A percentile compares a stretch with the other conserved stretches of the same genome.
phyloP scores from a whole-genome alignment of 2,113 vertebrate species.

The Empidonax traillii region DNA sequence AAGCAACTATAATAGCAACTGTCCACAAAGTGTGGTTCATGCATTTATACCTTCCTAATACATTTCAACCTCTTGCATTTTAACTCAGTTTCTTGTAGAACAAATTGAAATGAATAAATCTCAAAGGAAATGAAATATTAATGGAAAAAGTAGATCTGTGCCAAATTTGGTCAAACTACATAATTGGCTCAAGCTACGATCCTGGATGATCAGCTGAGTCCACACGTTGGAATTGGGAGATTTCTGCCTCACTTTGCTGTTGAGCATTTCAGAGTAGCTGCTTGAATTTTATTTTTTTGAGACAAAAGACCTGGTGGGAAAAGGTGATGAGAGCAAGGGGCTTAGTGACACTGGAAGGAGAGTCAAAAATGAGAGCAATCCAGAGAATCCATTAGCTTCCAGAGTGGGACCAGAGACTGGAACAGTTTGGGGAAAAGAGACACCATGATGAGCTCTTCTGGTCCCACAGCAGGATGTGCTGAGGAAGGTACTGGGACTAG shows the following conservation, averaged over 20 bases:
- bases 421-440: background rate
- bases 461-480: background rate
- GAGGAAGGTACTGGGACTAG: background rate
- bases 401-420: background rate
- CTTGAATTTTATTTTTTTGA: background rate
- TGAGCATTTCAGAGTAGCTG: background rate
- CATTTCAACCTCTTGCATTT: background rate
- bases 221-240: background rate
- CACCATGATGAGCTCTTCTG: background rate
- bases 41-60: background rate
- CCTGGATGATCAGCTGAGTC: background rate
- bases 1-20: background rate
- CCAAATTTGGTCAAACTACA: background rate
- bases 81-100: conserved; percentile 8
- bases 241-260: background rate
- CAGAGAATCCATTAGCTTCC: background rate
- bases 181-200: background rate
- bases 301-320: background rate
- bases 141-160: conserved; percentile 61
- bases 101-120: conserved; percentile 21
- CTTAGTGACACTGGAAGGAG: background rate
- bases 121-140: conserved; percentile 68
- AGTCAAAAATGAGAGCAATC: background rate
- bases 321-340: background rate
- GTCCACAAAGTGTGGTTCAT: background rate